Base-by-base conservation (phyloP, 2,113 vertebrate species). In the human (Homo sapiens) region DNA sequence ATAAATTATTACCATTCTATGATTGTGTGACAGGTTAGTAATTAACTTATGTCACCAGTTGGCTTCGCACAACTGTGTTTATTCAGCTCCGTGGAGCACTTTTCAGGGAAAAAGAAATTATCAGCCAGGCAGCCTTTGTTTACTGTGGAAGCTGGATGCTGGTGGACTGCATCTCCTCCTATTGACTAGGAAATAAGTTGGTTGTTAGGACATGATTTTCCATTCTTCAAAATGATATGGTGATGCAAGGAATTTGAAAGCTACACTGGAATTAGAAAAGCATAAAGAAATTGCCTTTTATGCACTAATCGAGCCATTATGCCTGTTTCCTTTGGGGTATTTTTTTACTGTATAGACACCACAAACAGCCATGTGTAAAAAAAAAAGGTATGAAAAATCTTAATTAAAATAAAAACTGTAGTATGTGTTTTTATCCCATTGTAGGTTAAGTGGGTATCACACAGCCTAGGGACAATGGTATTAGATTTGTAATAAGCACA, bases 31-130 rank as follows among this genome's bases (percentile, higher is more conserved):
- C 97, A 98, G 98, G 97, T 27, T 97, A 97, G 70, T 98, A 98
- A 98, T 98, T 96, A 98, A 97, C 98, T 97, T 59, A 55, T 98
- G 97, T 97, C 98, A 96, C 94, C 96, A 96, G 98, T 97, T 98
- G 98, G 95, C 96, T 97, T 98, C 68, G 91, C 81, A 95, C 96
- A 92, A 98, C 97, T 66, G 48, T 97, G 95, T 96, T 96, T 87
- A 97, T 97, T 97, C 80, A 92, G 3, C 91, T 94, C 90, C 80
- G 2, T 43, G 95, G 73, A 97, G 64, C 89, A 94, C 96, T 98
- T 98, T 91, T 87, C 93, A 82, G 90, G 94, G 92, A 57, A 78
- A 97, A 93, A 83, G 66, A 80, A 92, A 45, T 78, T 79, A 75
- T 43, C 0, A 48, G 52, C 93, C 52, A 82, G 73, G 68, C 92